A percentile compares a stretch with the other conserved stretches of the same genome.
Conservation (phyloP, 2,888 invertebrate genomes). For the Mamestra brassicae region DNA sequence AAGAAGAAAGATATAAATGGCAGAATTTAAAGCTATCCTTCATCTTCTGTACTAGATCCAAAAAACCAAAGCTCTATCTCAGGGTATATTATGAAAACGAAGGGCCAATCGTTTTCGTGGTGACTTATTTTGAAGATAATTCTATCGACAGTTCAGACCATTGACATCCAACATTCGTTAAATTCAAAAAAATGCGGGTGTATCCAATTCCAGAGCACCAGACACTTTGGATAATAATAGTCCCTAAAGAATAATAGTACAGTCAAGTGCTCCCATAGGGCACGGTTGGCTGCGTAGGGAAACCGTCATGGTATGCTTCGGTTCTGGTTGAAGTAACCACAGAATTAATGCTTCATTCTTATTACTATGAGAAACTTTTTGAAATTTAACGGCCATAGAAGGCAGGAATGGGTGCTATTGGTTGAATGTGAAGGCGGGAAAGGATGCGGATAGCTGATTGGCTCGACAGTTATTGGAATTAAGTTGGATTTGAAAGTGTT, state of each 20-base stretch:
- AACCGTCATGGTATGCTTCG: constrained; percentile 77
- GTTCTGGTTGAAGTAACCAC: constrained; percentile 74
- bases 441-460: constrained; percentile 25
- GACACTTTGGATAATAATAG: constrained; percentile 52
- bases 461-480: neutral
- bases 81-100: neutral
- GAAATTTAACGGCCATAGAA: constrained; percentile 61
- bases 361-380: constrained; percentile 68
- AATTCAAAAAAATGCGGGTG: constrained; percentile 59
- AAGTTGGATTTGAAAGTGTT: constrained; percentile 24
- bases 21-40: neutral
- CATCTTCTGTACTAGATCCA: neutral
- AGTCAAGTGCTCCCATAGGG: constrained; percentile 73
- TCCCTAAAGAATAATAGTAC: constrained; percentile 62
- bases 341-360: constrained; percentile 71
- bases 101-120: neutral
- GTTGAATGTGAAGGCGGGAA: neutral
- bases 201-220: constrained; percentile 34
- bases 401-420: constrained; percentile 32
- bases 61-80: neutral
- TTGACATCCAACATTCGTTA: constrained; percentile 11
- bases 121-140: constrained; percentile 18
- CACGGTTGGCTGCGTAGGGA: constrained; percentile 75
- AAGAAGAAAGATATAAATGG: too few relatives aligned
- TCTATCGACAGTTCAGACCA: constrained; percentile 10